Evolutionary conservation across 2,888 invertebrate species (phyloP).

Genomic region (Heteromurus nitidus): DNA sequence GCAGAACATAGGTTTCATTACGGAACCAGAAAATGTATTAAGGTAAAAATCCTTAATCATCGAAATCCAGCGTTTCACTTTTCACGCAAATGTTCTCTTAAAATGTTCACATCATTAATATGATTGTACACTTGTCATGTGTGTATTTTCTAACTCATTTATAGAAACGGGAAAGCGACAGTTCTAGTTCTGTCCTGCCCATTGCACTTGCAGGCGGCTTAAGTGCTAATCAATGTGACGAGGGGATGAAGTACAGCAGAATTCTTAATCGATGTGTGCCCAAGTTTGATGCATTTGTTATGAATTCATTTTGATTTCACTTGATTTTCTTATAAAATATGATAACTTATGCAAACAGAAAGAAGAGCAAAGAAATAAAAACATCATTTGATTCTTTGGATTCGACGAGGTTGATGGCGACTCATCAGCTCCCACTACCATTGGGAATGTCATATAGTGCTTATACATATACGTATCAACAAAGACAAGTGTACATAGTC

Average conservation of each 20-base stretch:
- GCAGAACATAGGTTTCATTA: conserved; percentile 1
- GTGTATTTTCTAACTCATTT: background rate
- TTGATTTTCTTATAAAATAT: too few relatives aligned
- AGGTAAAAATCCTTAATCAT: conserved; percentile 3
- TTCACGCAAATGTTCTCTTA: background rate
- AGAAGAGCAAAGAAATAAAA: too few relatives aligned
- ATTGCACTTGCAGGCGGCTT: background rate
- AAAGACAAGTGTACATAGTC: too few relatives aligned
- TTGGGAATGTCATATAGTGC: background rate
- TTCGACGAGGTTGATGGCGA: background rate
- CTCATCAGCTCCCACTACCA: too few relatives aligned
- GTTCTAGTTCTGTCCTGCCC: background rate
- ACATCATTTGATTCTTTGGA: background rate
- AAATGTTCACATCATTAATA: background rate
- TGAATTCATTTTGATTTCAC: too few relatives aligned
- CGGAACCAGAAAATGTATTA: background rate
- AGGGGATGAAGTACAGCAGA: conserved; percentile 14
- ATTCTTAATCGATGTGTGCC: conserved; percentile 9
- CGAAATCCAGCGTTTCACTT: background rate
- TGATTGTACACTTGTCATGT: background rate
- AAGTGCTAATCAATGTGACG: background rate
- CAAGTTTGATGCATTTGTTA: conserved; percentile 15
- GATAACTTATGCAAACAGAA: too few relatives aligned
- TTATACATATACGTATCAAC: too few relatives aligned
- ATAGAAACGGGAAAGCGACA: too few relatives aligned